Percentiles rank a stretch among this genome's conserved stretches.
phyloP scores from a whole-genome alignment of 2,888 invertebrate species.

The Thyatira batis region DNA sequence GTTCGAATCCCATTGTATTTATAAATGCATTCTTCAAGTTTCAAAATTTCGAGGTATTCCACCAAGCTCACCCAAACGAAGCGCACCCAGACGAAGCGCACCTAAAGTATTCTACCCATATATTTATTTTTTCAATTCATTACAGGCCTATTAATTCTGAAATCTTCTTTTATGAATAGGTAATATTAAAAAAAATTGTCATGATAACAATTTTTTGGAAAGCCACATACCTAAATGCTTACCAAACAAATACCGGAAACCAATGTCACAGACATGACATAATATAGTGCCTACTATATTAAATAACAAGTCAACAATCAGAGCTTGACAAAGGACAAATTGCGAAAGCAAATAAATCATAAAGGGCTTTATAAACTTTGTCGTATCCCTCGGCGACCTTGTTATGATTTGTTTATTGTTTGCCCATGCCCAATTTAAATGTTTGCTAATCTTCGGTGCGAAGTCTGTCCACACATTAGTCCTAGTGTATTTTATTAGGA shows the following conservation, averaged over 20 bases:
- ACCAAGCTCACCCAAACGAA: too few species aligned
- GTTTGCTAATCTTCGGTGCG: slow-evolving; percentile 50
- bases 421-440: slow-evolving; percentile 65
- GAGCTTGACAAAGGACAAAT: slow-evolving; percentile 40
- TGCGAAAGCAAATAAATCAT: slow-evolving; percentile 48
- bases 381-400: slow-evolving; percentile 55
- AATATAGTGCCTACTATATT: neutral
- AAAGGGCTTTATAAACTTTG: slow-evolving; percentile 51
- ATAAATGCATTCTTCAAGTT: too few species aligned
- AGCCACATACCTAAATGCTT: neutral
- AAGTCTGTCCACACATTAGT: slow-evolving; percentile 7
- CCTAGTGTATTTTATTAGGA: neutral
- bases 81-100: too few species aligned
- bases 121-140: too few species aligned
- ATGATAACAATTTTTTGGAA: too few species aligned
- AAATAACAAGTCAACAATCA: slow-evolving; percentile 23
- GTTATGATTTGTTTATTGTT: slow-evolving; percentile 71
- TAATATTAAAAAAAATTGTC: too few species aligned
- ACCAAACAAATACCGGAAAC: neutral
- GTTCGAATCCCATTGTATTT: too few species aligned
- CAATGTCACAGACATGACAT: neutral
- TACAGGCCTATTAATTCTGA: too few species aligned
- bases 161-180: too few species aligned
- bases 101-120: too few species aligned
- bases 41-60: too few species aligned